Evolutionary conservation across 2,888 invertebrate species (phyloP), one percentile per base, ranked within the genome.

Genomic region (Parasteatoda lunata): DNA sequence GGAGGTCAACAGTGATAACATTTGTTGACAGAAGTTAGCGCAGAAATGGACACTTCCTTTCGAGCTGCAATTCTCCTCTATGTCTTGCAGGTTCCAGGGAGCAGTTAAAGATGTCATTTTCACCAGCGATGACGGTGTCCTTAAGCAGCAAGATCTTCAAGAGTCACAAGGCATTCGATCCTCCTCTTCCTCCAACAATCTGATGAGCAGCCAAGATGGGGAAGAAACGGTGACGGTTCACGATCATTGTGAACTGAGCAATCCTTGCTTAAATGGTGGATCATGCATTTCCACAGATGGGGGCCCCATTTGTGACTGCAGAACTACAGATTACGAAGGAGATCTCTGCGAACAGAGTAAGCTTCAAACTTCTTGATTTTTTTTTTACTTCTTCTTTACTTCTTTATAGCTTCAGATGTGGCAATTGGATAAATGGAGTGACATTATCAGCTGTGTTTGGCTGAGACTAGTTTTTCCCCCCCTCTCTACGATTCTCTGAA

Each of bases 221-320:
- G 88, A 77, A 8, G 75, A 73, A 51, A 54, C 51, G 4, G 11
- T 76, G 7, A 6, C 59, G 4, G 83, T 89, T 95, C 95, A 91
- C 97, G 96, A 91, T 86, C 96, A 96, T 6, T 97, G 97, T 91
- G 96, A 96, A 92, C 94, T 95, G 0, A 89, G 90, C 82, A 96
- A 97, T 93, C 98, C 97, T 0, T 99, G 98, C 92, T 96, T 96
- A 91, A 97, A 98, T 91, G 97, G 96, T 4, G 98, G 98, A 45
- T 96, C 97, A 90, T 99, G 98, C 93, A 97, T 98, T 93, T 97
- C 97, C 90, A 97, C 97, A 7, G 98, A 98, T 92, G 96, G 95
- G 88, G 98, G 98, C 30, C 96, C 98, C 71, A 95, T 96, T 91
- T 98, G 98, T 93, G 97, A 99, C 93, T 99, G 98, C 92, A 94